Base-by-base conservation (phyloP, 1,140 invertebrate genomes). In the Harlomillsia oculata region DNA sequence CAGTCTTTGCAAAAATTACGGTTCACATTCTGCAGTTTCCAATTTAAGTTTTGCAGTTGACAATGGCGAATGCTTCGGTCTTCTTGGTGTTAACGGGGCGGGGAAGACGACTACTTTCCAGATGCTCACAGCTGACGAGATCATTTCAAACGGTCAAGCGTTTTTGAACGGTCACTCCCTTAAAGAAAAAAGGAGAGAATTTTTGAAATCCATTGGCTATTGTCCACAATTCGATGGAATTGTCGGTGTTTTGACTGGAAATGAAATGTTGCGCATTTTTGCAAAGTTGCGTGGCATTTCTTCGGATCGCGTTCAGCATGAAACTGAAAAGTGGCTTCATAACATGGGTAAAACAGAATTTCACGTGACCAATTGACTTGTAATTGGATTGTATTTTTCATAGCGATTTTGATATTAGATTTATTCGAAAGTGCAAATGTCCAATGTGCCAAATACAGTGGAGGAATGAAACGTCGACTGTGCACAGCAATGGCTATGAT, bases 11-110 rank as follows among this genome's bases (percentile, higher is more conserved):
- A 53, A 54, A 54, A 45, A 45, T 26, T 59, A 45, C 53, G 49
- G 49, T 5, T 25, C 18, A 9, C 46, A 52, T 29, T 48, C 56
- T 26, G 56, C 56, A 43, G 56, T 58, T 25, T 28, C 37, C 18
- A 46, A 52, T 13, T 29, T 77, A 16, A 71, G 72, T 64, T 66
- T 76, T 50, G 68, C 69, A 11, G 69, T 73, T 48, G 64, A 69
- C 13, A 63, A 70, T 40, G 76, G 76, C 9, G 84, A 95, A 74
- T 94, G 89, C 68, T 95, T 95, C 71, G 91, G 91, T 1, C 72
- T 96, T 30, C 73, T 95, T 25, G 90, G 91, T 9, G 66, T 72
- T 3, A 72, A 72, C 57, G 72, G 71, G 11, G 71, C 71, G 21
- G 71, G 72, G 16, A 59, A 59, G 65, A 69, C 71, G 16, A 71